Base-by-base conservation (phyloP, 2,113 vertebrate species). In the Tiliqua scincoides region DNA sequence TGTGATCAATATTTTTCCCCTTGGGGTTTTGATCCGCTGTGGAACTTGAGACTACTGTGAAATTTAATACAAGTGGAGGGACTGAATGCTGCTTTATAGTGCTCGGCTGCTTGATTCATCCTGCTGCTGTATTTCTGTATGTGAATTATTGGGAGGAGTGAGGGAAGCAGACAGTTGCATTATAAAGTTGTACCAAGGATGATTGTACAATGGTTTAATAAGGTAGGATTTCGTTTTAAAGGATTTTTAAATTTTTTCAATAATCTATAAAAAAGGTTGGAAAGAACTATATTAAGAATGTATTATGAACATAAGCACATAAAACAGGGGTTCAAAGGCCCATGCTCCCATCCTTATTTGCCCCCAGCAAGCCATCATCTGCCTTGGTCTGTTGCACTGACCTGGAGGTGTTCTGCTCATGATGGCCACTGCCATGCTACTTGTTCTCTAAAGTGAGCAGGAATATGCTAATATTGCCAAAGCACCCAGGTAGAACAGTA, bases 1-100 rank as follows among this genome's bases (percentile, higher is more conserved):
- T 32, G 43, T 35, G 72, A 88, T 84, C 57, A 14, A 10, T 4
- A n/a, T 78, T 11, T 4, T 18, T 7, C 27, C 3, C 6, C 85
- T 76, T 52, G 21, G 21, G 54, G n/a, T 90, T 85, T 77, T 35
- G 81, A 86, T 82, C 32, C 83, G 25, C 27, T 87, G 76, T 52
- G 65, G 79, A 79, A 0, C 0, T 79, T 85, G 76, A 52, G 0
- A 74, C 85, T 84, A 23, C 35, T 76, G 1, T 65, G 23, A 65
- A 84, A 85, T 6, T 15, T 87, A 62, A 62, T 12, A 30, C 32
- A 78, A 87, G 48, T 20, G 74, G 43, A 74, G 18, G 3, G 6
- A 5, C 75, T 80, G 62, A 67, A 40, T 52, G 43, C 25, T 17
- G 79, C 35, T 61, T 32, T 37, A 3, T 32, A n/a, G 14, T 83